These are phyloP conservation scores for Chionomys nivalis DNA, from an alignment of 2,113 vertebrate species.

Conservation along the genomic window DNA sequence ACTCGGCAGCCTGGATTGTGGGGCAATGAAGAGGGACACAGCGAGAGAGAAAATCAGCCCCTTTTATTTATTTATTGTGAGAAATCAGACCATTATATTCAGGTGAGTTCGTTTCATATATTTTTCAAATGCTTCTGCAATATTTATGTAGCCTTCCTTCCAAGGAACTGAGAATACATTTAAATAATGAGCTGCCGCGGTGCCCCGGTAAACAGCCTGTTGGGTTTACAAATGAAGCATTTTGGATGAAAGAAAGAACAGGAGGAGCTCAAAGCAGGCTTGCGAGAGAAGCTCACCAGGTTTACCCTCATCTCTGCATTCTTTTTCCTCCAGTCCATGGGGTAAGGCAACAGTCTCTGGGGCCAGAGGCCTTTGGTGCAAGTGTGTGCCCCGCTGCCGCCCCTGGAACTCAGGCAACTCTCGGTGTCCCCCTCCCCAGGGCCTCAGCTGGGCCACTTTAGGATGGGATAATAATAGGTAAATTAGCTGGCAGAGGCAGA, in stretches of 20 bases:
- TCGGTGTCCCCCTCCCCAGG: no score
- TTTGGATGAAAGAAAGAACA: constrained; percentile 3
- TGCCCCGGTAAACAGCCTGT: constrained; percentile 21
- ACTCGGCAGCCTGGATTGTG: neutral
- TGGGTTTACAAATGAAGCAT: constrained; percentile 47
- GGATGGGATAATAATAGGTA: neutral
- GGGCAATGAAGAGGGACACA: neutral
- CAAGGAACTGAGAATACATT: constrained; percentile 66
- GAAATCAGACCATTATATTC: neutral
- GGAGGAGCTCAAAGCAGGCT: neutral
- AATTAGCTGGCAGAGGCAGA: constrained; percentile 4
- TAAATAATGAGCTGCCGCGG: constrained; percentile 53
- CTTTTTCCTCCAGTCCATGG: neutral
- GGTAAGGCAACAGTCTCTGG: neutral
- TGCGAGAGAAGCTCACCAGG: neutral
- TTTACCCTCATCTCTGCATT: neutral
- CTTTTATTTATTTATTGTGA: constrained; percentile 41
- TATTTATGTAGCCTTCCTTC: constrained; percentile 66
- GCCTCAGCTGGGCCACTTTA: neutral
- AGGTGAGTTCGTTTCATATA: constrained; percentile 35
- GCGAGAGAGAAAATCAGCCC: neutral
- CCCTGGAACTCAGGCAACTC: neutral
- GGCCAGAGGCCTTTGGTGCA: neutral
- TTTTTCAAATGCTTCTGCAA: constrained; percentile 60
- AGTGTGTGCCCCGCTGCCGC: neutral